These are phyloP conservation scores for Patella caerulea DNA, from an alignment of 2,888 invertebrate genomes.

Conservation along the genomic window DNA sequence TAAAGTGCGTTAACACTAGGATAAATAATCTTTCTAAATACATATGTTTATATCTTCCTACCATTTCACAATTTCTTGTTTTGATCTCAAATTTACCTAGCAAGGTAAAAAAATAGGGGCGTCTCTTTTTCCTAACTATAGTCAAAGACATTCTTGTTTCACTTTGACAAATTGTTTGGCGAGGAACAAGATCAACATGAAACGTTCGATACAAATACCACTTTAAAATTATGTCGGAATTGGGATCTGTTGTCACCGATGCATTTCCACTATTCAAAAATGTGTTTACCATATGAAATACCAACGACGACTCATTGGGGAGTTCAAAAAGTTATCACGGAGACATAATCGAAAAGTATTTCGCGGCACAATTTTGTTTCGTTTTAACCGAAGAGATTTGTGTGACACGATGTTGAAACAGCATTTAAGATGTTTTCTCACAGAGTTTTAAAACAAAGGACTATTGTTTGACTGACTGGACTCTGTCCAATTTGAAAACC, in stretches of 20 bases:
- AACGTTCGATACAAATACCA: too few species aligned
- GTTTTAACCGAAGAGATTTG: not conserved
- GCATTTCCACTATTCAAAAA: not conserved
- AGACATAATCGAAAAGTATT: slow-evolving; percentile 1
- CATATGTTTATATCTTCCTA: slow-evolving; percentile 4
- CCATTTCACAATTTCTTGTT: slow-evolving; percentile 10
- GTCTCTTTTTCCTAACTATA: not conserved
- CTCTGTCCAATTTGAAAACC: slow-evolving; percentile 15
- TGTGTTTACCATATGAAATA: not conserved
- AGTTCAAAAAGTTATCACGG: slow-evolving; percentile 1
- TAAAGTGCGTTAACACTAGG: not conserved
- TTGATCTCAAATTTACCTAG: not conserved
- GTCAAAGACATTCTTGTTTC: not conserved
- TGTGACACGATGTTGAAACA: not conserved
- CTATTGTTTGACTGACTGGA: slow-evolving; percentile 18
- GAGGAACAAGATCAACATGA: not conserved
- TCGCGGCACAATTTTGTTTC: not conserved
- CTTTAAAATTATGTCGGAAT: not conserved
- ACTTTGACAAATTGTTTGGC: not conserved
- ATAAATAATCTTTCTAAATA: slow-evolving; percentile 5
- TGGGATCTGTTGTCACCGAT: not conserved
- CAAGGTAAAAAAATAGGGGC: not conserved
- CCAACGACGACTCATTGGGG: not conserved
- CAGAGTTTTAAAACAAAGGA: slow-evolving; percentile 26
- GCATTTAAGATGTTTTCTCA: slow-evolving; percentile 21